These are phyloP conservation scores for Globia sparganii DNA, from an alignment of 2,888 invertebrate genomes.

Conservation along the genomic window DNA sequence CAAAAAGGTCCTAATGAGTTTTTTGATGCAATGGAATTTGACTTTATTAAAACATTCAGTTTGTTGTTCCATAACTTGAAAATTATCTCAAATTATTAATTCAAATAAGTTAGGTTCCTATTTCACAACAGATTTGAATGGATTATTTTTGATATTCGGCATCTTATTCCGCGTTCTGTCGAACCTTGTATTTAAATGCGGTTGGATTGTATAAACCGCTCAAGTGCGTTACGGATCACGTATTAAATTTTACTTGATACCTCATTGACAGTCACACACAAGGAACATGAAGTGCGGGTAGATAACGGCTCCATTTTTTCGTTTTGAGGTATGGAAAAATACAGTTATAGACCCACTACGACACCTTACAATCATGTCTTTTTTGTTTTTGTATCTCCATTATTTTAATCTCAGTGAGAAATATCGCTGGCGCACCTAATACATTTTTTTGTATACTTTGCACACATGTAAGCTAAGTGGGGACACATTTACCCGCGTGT, in stretches of 20 bases:
- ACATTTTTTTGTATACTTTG: slow-evolving; percentile 53
- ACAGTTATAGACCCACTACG: neutral
- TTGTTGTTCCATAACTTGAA: no score
- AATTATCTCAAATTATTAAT: no score
- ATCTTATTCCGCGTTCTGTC: neutral
- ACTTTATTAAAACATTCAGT: no score
- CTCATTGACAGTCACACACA: no score
- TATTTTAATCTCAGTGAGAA: slow-evolving; percentile 22
- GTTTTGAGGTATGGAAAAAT: no score
- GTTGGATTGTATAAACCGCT: neutral
- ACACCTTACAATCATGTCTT: neutral
- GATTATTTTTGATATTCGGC: neutral
- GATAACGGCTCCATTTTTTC: no score
- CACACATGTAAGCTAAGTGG: slow-evolving; percentile 61
- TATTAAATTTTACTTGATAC: no score
- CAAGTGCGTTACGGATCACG: no score
- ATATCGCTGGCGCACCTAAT: slow-evolving; percentile 11
- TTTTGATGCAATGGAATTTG: no score
- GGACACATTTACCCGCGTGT: slow-evolving; percentile 54
- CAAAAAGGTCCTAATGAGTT: no score
- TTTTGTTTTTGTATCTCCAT: neutral
- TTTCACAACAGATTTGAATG: neutral
- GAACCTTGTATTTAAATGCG: neutral
- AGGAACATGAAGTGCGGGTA: no score
- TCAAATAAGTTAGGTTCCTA: neutral